A percentile compares a stretch with the other conserved stretches of the same genome.
phyloP scores from a whole-genome alignment of 2,797 vertebrate species.

The Lutjanus campechanus region DNA sequence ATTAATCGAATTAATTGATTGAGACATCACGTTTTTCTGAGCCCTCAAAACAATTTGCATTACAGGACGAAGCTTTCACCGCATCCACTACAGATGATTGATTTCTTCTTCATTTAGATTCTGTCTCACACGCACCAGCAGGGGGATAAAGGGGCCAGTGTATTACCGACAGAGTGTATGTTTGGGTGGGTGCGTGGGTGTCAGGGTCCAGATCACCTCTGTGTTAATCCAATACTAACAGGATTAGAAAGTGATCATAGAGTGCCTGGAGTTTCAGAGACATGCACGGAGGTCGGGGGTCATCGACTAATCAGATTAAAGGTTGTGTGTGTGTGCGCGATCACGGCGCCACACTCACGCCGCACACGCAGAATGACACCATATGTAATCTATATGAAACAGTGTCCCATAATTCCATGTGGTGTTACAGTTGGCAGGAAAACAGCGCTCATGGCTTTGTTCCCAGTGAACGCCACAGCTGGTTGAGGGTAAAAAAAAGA shows the following conservation, averaged over 20 bases:
- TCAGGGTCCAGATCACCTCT: conserved; percentile 52
- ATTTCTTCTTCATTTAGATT: conserved; percentile 47
- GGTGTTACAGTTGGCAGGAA: conserved; percentile 40
- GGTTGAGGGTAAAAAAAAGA: conserved; percentile 26
- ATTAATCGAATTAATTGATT: background rate
- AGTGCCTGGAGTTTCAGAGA: conserved; percentile 48
- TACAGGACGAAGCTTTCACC: background rate
- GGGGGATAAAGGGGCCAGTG: background rate
- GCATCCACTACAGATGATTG: conserved; percentile 32
- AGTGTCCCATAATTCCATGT: conserved; percentile 19
- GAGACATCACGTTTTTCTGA: background rate
- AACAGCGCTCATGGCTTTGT: conserved; percentile 19
- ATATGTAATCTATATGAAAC: conserved; percentile 37
- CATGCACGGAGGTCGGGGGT: conserved; percentile 47
- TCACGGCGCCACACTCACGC: conserved; percentile 6
- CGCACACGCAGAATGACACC: conserved; percentile 23
- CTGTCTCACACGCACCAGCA: background rate
- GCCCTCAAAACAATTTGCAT: conserved; percentile 23
- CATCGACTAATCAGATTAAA: conserved; percentile 64
- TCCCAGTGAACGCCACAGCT: conserved; percentile 44
- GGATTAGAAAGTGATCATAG: conserved; percentile 74
- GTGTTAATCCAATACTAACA: conserved; percentile 68
- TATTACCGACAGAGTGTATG: conserved; percentile 10
- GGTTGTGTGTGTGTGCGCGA: conserved; percentile 9
- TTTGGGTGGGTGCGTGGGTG: conserved; percentile 31